Evolutionary conservation across 2,797 vertebrate genomes (phyloP).

Genomic region (Lates japonicus): DNA sequence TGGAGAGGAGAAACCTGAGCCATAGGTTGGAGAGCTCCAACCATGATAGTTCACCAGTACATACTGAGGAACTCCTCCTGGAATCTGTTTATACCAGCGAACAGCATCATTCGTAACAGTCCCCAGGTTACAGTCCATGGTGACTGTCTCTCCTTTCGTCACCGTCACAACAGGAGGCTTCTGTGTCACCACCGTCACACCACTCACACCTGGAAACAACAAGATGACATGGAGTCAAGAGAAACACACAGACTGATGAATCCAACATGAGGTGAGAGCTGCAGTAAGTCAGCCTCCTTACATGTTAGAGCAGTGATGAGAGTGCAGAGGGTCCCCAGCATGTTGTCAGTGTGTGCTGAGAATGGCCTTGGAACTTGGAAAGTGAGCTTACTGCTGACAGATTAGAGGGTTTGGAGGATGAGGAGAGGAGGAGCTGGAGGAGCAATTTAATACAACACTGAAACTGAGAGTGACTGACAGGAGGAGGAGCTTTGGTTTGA

Average conservation of each 20-base stretch:
- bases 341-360: constrained; percentile 63
- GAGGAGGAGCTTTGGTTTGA: constrained; percentile 40
- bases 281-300: constrained; percentile 49
- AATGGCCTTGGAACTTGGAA: constrained; percentile 36
- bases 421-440: constrained; percentile 59
- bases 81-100: constrained; percentile 52
- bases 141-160: constrained; percentile 63
- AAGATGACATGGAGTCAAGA: constrained; percentile 55
- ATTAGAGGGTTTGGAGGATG: constrained; percentile 54
- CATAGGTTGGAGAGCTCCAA: fast-evolving
- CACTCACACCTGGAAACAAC: constrained; percentile 70
- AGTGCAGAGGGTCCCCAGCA: constrained; percentile 68
- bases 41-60: fast-evolving
- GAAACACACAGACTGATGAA: constrained; percentile 44
- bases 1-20: constrained; percentile 65
- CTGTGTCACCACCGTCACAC: constrained; percentile 73
- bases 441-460: constrained; percentile 50
- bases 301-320: constrained; percentile 65
- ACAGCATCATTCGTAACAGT: not conserved
- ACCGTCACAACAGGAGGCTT: constrained; percentile 61
- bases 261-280: constrained; percentile 44
- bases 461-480: constrained; percentile 29
- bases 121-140: constrained; percentile 67
- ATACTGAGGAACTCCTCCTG: constrained; percentile 39
- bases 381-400: constrained; percentile 55